Percentiles rank a stretch among this genome's conserved stretches.
Conservation (phyloP, 2,797 vertebrate species). For the Sebastes steindachneri region DNA sequence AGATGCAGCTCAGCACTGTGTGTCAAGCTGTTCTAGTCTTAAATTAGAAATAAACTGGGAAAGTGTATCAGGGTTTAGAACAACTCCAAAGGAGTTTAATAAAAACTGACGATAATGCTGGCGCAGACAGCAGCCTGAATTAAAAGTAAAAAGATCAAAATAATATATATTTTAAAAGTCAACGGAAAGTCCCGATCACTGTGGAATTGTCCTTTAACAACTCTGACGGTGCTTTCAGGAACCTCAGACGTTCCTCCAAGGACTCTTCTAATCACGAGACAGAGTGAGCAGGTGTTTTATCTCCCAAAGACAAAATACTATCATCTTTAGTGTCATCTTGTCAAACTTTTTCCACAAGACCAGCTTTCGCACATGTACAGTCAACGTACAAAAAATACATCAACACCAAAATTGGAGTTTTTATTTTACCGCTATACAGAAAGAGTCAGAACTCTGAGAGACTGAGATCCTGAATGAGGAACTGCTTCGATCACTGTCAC, state of each 20-base stretch:
- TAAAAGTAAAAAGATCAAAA: not conserved
- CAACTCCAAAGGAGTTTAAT: too few species aligned
- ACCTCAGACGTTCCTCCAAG: not conserved
- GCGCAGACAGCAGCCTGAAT: not conserved
- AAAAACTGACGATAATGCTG: not conserved
- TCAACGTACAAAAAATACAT: not conserved
- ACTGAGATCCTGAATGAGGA: not conserved
- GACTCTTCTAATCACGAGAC: not conserved
- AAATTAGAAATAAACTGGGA: too few species aligned
- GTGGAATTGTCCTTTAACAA: conserved; percentile 11
- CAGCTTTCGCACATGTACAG: conserved; percentile 1
- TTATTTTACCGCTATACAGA: not conserved
- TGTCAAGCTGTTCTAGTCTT: too few species aligned
- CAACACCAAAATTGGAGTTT: conserved; percentile 5
- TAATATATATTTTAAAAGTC: not conserved
- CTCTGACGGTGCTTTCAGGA: conserved; percentile 21
- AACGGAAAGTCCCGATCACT: not conserved
- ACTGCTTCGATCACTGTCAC: conserved; percentile 4
- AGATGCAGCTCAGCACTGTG: too few species aligned
- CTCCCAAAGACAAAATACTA: conserved; percentile 30
- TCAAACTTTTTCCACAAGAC: not conserved
- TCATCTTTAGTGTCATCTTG: not conserved
- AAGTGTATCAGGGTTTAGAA: too few species aligned
- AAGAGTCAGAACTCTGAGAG: not conserved
- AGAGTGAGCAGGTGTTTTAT: conserved; percentile 1